These are phyloP conservation scores for Tapirus terrestris DNA, from an alignment of 2,113 vertebrate genomes.

Conservation along the genomic window DNA sequence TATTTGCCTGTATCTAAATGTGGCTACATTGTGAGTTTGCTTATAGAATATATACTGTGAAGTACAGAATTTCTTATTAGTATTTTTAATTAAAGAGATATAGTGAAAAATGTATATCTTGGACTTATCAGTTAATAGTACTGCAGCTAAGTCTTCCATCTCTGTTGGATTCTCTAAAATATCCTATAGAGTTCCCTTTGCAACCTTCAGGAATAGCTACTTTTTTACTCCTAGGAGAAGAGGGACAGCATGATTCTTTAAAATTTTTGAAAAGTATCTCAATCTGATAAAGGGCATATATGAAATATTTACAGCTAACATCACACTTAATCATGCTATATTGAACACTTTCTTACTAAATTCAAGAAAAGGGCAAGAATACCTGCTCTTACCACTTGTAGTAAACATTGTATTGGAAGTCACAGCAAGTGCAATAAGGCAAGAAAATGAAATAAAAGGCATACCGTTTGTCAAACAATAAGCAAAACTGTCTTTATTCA, in stretches of 20 bases:
- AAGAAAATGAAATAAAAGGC: not conserved
- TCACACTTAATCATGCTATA: not conserved
- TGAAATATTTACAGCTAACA: not conserved
- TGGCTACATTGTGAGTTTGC: not conserved
- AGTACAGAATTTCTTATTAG: not conserved
- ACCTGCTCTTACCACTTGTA: not conserved
- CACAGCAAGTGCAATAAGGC: not conserved
- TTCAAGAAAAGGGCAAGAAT: not conserved
- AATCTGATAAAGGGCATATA: not conserved
- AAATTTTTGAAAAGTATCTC: not conserved
- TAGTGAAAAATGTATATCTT: not conserved
- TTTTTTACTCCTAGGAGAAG: not conserved
- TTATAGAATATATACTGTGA: not conserved
- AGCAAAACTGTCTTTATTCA: not conserved
- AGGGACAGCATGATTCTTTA: not conserved
- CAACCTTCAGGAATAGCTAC: not conserved
- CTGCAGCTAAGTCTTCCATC: not conserved
- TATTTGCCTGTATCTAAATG: not conserved
- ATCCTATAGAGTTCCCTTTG: not conserved
- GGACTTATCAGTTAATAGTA: not conserved
- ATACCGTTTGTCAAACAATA: not conserved
- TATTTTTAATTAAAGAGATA: not conserved
- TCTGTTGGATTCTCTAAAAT: not conserved
- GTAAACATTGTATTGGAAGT: not conserved
- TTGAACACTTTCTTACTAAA: not conserved